phyloP scores from a whole-genome alignment of 2,797 vertebrate species.

The Champsocephalus esox region DNA sequence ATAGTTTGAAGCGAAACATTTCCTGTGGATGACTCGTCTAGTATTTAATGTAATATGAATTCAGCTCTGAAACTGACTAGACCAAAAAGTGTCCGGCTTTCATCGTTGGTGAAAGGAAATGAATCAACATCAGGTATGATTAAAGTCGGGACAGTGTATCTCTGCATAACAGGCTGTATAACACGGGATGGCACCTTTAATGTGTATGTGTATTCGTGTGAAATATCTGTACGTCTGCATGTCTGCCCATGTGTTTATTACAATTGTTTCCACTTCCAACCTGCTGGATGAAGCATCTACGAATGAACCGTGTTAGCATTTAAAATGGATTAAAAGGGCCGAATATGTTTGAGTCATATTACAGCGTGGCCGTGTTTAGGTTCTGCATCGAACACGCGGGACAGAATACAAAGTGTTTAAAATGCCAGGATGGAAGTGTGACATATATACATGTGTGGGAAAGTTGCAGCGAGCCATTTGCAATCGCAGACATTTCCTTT shows the following conservation, averaged over 20 bases:
- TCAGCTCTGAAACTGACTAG: background rate
- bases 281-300: background rate
- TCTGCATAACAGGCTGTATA: slow-evolving; percentile 10
- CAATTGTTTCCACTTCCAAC: background rate
- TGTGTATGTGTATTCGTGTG: slow-evolving; percentile 13
- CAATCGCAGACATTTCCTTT: background rate
- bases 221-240: background rate
- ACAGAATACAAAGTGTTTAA: slow-evolving; percentile 24
- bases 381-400: background rate
- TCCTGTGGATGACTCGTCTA: slow-evolving; percentile 10
- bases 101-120: background rate
- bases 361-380: background rate
- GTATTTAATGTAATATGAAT: slow-evolving; percentile 26
- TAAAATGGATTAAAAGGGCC: background rate
- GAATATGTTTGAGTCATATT: background rate
- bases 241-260: background rate
- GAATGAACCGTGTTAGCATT: background rate
- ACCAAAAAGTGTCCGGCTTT: background rate
- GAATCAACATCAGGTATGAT: background rate
- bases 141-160: slow-evolving; percentile 6
- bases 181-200: background rate
- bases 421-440: slow-evolving; percentile 13
- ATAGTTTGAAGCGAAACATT: slow-evolving; percentile 30
- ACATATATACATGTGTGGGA: slow-evolving; percentile 24
- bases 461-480: slow-evolving; percentile 7